Evolutionary conservation across 1,140 invertebrate genomes (phyloP).

Genomic region (Parasteatoda tepidariorum): DNA sequence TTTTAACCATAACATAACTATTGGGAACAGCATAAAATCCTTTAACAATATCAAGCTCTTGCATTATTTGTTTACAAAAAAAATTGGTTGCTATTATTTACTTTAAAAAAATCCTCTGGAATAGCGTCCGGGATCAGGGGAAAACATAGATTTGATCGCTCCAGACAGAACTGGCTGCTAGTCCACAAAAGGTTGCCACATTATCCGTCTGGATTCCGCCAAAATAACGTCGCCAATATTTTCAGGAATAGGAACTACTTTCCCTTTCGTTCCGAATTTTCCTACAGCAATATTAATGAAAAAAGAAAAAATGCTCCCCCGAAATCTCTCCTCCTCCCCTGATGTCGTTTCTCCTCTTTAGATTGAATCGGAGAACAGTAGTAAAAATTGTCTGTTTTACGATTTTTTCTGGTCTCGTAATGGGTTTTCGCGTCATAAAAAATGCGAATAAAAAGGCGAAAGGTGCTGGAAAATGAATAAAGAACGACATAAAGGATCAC

Average conservation of each 20-base stretch:
- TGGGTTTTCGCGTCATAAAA: background rate
- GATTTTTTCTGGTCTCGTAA: background rate
- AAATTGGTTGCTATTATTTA: slow-evolving; percentile 8
- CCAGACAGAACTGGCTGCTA: slow-evolving; percentile 44
- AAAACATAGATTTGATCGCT: slow-evolving; percentile 50
- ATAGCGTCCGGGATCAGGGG: slow-evolving; percentile 1
- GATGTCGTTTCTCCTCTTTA: background rate
- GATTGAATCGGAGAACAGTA: background rate
- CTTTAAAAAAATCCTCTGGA: slow-evolving; percentile 13
- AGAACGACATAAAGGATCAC: too few relatives aligned
- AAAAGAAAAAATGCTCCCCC: background rate
- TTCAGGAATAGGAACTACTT: background rate
- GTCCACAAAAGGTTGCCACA: slow-evolving; percentile 14
- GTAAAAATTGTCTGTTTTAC: background rate
- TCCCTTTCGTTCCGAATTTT: background rate
- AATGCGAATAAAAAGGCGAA: background rate
- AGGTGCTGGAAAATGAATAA: too few relatives aligned
- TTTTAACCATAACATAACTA: too few relatives aligned
- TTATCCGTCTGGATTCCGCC: background rate
- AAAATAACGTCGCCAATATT: slow-evolving; percentile 32
- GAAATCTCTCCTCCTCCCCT: background rate
- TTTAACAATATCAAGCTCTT: too few relatives aligned
- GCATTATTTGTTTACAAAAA: too few relatives aligned
- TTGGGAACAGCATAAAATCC: too few relatives aligned
- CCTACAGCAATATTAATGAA: background rate